These are phyloP conservation scores for Gari tellinella DNA, from an alignment of 2,888 invertebrate species.

Conservation along the genomic window DNA sequence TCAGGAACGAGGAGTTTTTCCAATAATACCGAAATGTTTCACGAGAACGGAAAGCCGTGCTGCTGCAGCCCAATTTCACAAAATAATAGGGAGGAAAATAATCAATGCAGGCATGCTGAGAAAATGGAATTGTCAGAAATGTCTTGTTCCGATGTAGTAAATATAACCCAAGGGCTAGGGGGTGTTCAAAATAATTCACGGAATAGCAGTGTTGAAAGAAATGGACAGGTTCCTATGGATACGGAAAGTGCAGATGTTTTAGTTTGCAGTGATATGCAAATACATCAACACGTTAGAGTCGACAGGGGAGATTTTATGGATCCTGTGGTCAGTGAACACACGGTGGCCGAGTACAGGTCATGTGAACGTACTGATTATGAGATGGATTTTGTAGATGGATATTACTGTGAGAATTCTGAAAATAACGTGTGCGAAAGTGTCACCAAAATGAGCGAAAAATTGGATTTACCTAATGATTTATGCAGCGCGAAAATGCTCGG, in stretches of 20 bases:
- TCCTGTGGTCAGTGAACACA: background rate
- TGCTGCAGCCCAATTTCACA: constrained; percentile 3
- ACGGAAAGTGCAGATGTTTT: constrained; percentile 20
- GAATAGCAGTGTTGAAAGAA: constrained; percentile 1
- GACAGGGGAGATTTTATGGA: constrained; percentile 8
- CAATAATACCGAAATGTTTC: too few species aligned
- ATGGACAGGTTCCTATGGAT: constrained; percentile 24
- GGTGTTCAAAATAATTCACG: background rate
- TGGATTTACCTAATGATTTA: too few species aligned
- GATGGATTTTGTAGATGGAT: too few species aligned
- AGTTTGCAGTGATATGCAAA: constrained; percentile 11
- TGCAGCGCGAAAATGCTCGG: too few species aligned
- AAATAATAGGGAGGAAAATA: constrained; percentile 5
- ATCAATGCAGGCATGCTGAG: constrained; percentile 1
- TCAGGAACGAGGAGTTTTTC: too few species aligned
- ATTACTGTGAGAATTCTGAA: too few species aligned
- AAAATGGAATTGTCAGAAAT: constrained; percentile 3
- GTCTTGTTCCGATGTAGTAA: too few species aligned
- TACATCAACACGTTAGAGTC: constrained; percentile 8
- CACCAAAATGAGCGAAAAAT: too few species aligned
- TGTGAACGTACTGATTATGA: too few species aligned
- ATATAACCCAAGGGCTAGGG: background rate
- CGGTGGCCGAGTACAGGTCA: too few species aligned
- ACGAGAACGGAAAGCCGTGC: too few species aligned
- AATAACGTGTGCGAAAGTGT: too few species aligned